Evolutionary conservation across 2,113 vertebrate genomes (phyloP), one percentile per base, ranked within the genome.

Genomic region (Sander lucioperca): DNA sequence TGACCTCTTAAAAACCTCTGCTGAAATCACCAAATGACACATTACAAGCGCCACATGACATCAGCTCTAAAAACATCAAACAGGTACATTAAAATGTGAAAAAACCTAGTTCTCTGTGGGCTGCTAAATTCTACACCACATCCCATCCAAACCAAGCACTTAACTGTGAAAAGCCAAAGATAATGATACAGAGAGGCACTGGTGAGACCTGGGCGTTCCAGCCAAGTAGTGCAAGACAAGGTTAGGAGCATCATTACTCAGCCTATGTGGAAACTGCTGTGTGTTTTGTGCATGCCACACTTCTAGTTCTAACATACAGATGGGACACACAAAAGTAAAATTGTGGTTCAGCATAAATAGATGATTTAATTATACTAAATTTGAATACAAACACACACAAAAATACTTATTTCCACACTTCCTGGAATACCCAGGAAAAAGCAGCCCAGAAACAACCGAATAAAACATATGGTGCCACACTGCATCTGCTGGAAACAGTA

Each of bases 51-150:
- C 43, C 71, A 70, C 64, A 86, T 93, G 78, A 92, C 87, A 91
- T 92, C 80, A 89, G 70, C 82, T 61, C 69, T 74, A 30, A 87
- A 80, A 86, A 87, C 72, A 67, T 62, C 64, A 70, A 25, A 82
- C 30, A 72, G 68, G 43, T 63, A 79, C 56, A 76, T 71, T 69
- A 70, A 88, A 91, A 89, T 85, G 86, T 68, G 68, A 88, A 64
- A 75, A 75, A 88, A 85, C 83, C 85, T 74, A 69, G 75, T 85
- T 93, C 88, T 91, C 91, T 76, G 88, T 80, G 61, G 79, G 80
- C 86, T 86, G 93, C 77, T 81, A 94, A 79, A 94, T 94, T 94
- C 91, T 83, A 93, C 93, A 91, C 92, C 89, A 84, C 88, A 88
- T 88, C 88, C 79, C 73, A 14, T 83, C 58, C 84, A 92, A 94